Evolutionary conservation across 2,113 vertebrate species (phyloP), one percentile per base, ranked within the genome.

Genomic region (Gulo gulo): DNA sequence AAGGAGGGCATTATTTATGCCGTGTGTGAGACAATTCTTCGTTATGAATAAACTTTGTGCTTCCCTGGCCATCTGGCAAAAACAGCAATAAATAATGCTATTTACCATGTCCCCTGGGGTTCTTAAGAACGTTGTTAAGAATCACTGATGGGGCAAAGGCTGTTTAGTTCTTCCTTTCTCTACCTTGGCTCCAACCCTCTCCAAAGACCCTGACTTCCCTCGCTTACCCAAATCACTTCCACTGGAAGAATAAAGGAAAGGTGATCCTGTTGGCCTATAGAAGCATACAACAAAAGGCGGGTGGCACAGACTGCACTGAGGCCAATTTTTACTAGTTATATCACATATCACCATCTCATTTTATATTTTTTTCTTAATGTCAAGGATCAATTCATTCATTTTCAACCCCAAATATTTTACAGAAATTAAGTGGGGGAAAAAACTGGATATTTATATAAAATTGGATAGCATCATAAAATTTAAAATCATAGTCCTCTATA

Each of bases 321-420:
- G 76, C 31, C 50, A 55, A 26, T 21, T 88, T 83, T 94, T 84
- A 79, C 23, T 61, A 95, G 59, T 4, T 31, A 36, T 73, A 45
- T 26, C 47, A 76, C 12, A 71, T 9, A 73, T 86, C 34, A 94
- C 4, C 71, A 73, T 20, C 26, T 88, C 24, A 63, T 84, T 88
- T 94, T 67, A 52, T 74, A 39, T 69, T 52, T 45, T 36, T 95
- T 92, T 14, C 47, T 61, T 61, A 65, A 85, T 34, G 63, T 91
- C 71, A 94, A 59, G 2, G n/a, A 81, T 85, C n/a, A 88, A 69
- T 39, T 94, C 65, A 88, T 95, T 92, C 20, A 52, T 85, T 94
- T 90, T 73, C 15, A 34, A 61, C 5, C 4, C 11, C 45, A 93
- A 90, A 86, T 87, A 86, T n/a, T 89, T 74, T 74, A 85, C 6